Base-by-base conservation (phyloP, 2,113 vertebrate genomes). In the Herpetotheres cachinnans region DNA sequence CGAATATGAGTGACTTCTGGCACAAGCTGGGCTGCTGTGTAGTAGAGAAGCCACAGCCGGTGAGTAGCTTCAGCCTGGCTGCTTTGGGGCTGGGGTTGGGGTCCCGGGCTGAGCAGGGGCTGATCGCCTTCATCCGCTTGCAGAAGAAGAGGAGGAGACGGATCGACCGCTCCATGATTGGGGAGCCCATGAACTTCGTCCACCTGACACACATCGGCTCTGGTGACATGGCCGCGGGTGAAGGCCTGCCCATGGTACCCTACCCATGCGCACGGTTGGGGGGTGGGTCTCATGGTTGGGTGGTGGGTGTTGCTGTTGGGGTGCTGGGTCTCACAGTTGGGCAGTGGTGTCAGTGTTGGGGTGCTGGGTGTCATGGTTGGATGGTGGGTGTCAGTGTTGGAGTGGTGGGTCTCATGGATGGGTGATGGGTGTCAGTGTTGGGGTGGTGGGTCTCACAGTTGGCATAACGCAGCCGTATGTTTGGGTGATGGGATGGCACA, bases 1-100 rank as follows among this genome's bases (percentile, higher is more conserved):
- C 93, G 3, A 98, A 97, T 78, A 99, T 99, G 99, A 99, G 99
- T 20, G 99, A 99, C 88, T 99, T 99, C 97, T 99, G 99, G 99
- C 99, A 99, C 98, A 99, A 99, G 96, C 98, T 99, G 97, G 99
- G 99, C 89, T 99, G 99, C 98, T 99, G 99, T 6, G 99, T 99
- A 13, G 98, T 99, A 29, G 98, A 99, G 86, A 99, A 99, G 77
- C 98, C 99, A 6, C 99, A 99, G 20, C 99, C 99, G 49, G 99
- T 99, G 86, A 99, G 98, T 97, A 55, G 21, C 74, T 2, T 0
- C 46, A 0, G 11, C 1, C 47, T 7, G 7, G 32, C 6, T 1
- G 0, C 18, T 5, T 17, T 0, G 4, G 49, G 91, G 56, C 42
- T 10, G 62, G 32, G 26, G 0, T 14, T 12, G 59, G 54, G 21